Evolutionary conservation across 2,888 invertebrate species (phyloP), one percentile per base, ranked within the genome.

Genomic region (Pristionchus japonicus): DNA sequence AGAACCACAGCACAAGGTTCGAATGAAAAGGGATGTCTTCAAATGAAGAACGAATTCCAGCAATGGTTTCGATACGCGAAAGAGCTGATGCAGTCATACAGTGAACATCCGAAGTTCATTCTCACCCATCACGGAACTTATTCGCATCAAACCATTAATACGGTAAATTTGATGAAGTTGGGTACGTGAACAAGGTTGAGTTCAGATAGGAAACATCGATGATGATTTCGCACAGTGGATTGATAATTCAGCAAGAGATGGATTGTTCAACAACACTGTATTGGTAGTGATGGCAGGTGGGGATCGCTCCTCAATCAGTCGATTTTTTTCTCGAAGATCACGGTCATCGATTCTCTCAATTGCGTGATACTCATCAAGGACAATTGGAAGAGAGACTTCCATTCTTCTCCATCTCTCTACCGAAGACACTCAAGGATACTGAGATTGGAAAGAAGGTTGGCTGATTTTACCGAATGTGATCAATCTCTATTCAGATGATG

Each of bases 261-360:
- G 93, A 11, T 89, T 93, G 83, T 90, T 95, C 7, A 91, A 95
- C 74, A 92, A 94, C 47, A 94, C 95, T 2, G 88, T 95, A 67
- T 88, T 95, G 4, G 92, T 95, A 31, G 89, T 95, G 1, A 95
- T 95, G 95, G 92, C 93, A 49, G 85, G 82, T 83, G 9, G 37
- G 23, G 17, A 31, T 67, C 13, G 23, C 34, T 15, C 20, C 97
- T 89, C 96, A 97, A 91, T 97, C 98, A 0, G 94, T 98, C 90
- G 95, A 98, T 0, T 96, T 98, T 88, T 94, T 98, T 4, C 97
- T 98, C 97, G 97, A 97, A 9, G 87, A 88, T 34, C 88, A 88
- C 37, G 88, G 88, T 11, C 88, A 88, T 83, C 83, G 88, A 34
- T 88, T 88, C 67, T 49, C 88, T 6, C 23, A 85, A 34, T 49